A percentile compares a stretch with the other conserved stretches of the same genome.
Conservation (phyloP, 1,140 invertebrate genomes). For the Drosophila parabipectinata region DNA sequence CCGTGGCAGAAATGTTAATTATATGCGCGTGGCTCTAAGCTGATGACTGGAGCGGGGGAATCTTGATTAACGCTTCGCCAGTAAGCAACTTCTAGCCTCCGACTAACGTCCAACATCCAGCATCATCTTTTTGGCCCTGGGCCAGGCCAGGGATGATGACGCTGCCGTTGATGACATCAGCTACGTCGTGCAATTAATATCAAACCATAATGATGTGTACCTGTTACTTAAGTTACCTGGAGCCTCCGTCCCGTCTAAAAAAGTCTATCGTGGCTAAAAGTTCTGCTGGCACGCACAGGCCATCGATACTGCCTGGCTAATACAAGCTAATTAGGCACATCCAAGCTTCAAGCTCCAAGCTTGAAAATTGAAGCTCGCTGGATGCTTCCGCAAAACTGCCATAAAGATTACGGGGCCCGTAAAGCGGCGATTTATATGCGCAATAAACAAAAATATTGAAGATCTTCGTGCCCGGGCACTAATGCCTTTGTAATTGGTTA, state of each 20-base stretch:
- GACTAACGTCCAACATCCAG: slow-evolving; percentile 1
- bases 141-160: slow-evolving; percentile 26
- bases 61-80: slow-evolving; percentile 67
- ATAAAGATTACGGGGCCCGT: slow-evolving; percentile 36
- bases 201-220: slow-evolving; percentile 65
- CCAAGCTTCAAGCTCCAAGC: slow-evolving; percentile 48
- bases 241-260: slow-evolving; percentile 4
- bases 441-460: slow-evolving; percentile 72
- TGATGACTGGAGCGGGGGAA: slow-evolving; percentile 56
- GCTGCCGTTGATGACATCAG: slow-evolving; percentile 69
- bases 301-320: slow-evolving; percentile 50
- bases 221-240: slow-evolving; percentile 7
- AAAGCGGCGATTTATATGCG: slow-evolving; percentile 73
- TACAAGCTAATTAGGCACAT: slow-evolving; percentile 77
- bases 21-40: slow-evolving; percentile 71
- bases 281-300: slow-evolving; percentile 45
- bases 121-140: slow-evolving; percentile 19
- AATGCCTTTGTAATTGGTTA: slow-evolving; percentile 81
- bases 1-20: slow-evolving; percentile 70
- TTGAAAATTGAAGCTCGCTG: not conserved
- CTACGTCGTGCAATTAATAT: slow-evolving; percentile 71
- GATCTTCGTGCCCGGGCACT: slow-evolving; percentile 46
- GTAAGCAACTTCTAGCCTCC: not conserved
- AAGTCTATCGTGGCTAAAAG: slow-evolving; percentile 36
- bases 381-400: slow-evolving; percentile 64